Percentiles rank a stretch among this genome's conserved stretches.
These are phyloP conservation scores for Eustalomyia histrio DNA, from an alignment of 2,888 invertebrate genomes.

Conservation along the genomic window DNA sequence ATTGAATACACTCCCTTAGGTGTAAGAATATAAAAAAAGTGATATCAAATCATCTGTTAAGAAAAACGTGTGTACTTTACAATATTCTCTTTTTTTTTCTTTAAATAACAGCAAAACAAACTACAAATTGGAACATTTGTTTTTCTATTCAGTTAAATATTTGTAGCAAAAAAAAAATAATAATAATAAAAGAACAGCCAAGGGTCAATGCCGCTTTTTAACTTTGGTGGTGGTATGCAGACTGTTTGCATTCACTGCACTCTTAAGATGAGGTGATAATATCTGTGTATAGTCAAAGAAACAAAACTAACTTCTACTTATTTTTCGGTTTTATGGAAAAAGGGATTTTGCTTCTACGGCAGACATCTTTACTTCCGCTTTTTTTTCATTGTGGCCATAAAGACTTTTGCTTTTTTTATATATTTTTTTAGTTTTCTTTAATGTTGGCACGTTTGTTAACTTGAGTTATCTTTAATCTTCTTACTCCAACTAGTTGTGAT, in stretches of 20 bases:
- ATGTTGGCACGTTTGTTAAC: slow-evolving; percentile 66
- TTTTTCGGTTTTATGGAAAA: neutral
- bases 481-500: slow-evolving; percentile 56
- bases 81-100: neutral
- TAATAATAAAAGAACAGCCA: slow-evolving; percentile 26
- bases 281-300: slow-evolving; percentile 33
- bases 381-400: slow-evolving; percentile 40
- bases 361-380: slow-evolving; percentile 63
- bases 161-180: slow-evolving; percentile 17
- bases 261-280: slow-evolving; percentile 44
- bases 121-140: slow-evolving; percentile 58
- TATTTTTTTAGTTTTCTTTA: slow-evolving; percentile 45
- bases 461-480: slow-evolving; percentile 59
- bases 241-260: neutral
- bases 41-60: slow-evolving; percentile 49
- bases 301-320: neutral
- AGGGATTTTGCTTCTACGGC: slow-evolving; percentile 7
- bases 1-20: neutral
- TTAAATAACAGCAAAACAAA: neutral
- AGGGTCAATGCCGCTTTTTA: slow-evolving; percentile 55
- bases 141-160: slow-evolving; percentile 47
- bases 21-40: slow-evolving; percentile 5
- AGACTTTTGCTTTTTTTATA: slow-evolving; percentile 61
- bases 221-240: slow-evolving; percentile 23
- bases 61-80: slow-evolving; percentile 38